Conservation (phyloP, 2,888 invertebrate genomes). For the Spialia ferax region DNA sequence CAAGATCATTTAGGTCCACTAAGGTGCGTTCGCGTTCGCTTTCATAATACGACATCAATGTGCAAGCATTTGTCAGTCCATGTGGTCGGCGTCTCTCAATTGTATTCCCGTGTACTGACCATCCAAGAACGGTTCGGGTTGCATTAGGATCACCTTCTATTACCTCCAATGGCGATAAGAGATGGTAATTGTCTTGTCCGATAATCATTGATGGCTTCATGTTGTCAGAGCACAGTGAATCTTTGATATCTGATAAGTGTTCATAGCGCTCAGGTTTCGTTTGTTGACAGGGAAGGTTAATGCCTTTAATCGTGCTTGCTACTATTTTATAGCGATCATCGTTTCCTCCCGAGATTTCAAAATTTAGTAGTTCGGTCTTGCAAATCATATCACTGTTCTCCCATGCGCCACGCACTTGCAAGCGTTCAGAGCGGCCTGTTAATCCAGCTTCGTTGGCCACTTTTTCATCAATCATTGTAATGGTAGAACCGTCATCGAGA, state of each 20-base stretch:
- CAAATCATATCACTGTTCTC: background rate
- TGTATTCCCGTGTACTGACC: slow-evolving; percentile 6
- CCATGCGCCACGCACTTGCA: slow-evolving; percentile 14
- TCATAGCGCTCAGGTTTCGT: background rate
- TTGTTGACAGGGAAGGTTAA: background rate
- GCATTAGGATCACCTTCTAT: background rate
- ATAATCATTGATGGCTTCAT: slow-evolving; percentile 34
- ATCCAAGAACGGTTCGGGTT: slow-evolving; percentile 5
- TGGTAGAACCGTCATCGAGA: slow-evolving; percentile 16
- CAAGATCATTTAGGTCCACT: background rate
- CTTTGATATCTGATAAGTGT: background rate
- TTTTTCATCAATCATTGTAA: slow-evolving; percentile 40
- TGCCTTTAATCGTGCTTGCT: background rate
- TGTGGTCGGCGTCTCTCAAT: background rate
- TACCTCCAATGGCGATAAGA: slow-evolving; percentile 7
- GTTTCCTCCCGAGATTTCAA: slow-evolving; percentile 10
- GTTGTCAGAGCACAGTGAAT: background rate
- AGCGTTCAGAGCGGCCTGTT: slow-evolving; percentile 6
- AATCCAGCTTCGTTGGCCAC: slow-evolving; percentile 5
- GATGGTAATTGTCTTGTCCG: slow-evolving; percentile 24
- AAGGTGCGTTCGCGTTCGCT: background rate
- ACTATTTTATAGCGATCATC: background rate
- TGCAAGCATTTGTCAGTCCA: slow-evolving; percentile 2
- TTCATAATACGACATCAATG: background rate
- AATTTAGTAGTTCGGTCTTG: background rate